Percentiles rank a stretch among this genome's conserved stretches.
Evolutionary conservation across 2,888 invertebrate genomes (phyloP).

Genomic region (Drosophila gaucha): DNA sequence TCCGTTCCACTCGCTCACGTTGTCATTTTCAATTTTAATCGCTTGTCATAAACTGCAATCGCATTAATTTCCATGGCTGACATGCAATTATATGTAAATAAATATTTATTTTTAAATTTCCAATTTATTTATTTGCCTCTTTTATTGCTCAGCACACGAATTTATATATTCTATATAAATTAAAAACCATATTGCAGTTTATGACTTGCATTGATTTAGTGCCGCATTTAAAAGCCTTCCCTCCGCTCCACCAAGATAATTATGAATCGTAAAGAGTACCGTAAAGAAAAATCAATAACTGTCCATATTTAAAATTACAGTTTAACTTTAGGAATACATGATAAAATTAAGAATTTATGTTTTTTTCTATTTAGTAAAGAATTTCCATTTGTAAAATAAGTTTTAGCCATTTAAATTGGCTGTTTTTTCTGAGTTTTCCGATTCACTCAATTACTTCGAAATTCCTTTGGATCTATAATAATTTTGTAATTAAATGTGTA

Average conservation of each 20-base stretch:
- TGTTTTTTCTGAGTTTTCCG: not conserved
- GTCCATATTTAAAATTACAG: not conserved
- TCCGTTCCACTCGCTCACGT: conserved; percentile 19
- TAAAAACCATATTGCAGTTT: conserved; percentile 46
- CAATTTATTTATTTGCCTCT: conserved; percentile 61
- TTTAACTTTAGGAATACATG: not conserved
- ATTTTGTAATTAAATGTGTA: not conserved
- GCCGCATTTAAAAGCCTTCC: conserved; percentile 9
- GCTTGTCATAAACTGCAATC: conserved; percentile 79
- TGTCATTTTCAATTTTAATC: conserved; percentile 67
- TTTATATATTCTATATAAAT: conserved; percentile 31
- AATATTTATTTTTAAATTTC: conserved; percentile 74
- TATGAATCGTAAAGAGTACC: not conserved
- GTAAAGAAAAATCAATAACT: conserved; percentile 20
- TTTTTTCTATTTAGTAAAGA: not conserved
- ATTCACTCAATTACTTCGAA: conserved; percentile 8
- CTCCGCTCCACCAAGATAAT: not conserved
- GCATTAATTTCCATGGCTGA: conserved; percentile 68
- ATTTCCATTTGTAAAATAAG: conserved; percentile 1
- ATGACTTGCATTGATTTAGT: conserved; percentile 62
- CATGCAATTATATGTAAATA: conserved; percentile 73
- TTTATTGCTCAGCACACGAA: conserved; percentile 26
- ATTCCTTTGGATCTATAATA: conserved; percentile 1
- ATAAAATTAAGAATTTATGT: conserved; percentile 1
- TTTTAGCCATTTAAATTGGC: conserved; percentile 1